A percentile compares a stretch with the other conserved stretches of the same genome.
Conservation (phyloP, 2,113 vertebrate genomes). For the Gambusia affinis region DNA sequence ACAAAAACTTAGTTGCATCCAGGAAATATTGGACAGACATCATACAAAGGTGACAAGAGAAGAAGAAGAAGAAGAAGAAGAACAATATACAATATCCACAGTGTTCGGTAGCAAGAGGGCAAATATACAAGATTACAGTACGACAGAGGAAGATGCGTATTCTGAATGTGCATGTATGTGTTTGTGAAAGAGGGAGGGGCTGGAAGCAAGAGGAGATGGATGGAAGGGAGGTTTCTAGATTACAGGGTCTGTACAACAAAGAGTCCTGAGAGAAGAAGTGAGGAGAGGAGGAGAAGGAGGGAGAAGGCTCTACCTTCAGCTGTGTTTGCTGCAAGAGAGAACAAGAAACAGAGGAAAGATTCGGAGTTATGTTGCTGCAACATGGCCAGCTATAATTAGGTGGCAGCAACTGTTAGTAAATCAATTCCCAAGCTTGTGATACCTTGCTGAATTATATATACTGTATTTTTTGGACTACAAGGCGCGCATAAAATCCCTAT, state of each 20-base stretch:
- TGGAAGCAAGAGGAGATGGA: slow-evolving; percentile 41
- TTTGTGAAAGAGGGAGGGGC: slow-evolving; percentile 23
- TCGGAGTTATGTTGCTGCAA: slow-evolving; percentile 5
- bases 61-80: slow-evolving; percentile 75
- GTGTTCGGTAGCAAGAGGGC: slow-evolving; percentile 78
- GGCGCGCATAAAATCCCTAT: no score
- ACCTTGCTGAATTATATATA: background rate
- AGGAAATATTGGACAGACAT: slow-evolving; percentile 82
- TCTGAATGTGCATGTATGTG: slow-evolving; percentile 10
- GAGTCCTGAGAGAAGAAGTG: slow-evolving; percentile 79
- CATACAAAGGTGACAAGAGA: slow-evolving; percentile 82
- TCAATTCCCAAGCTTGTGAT: background rate
- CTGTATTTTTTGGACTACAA: no score
- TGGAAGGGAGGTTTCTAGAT: slow-evolving; percentile 57
- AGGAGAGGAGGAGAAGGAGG: slow-evolving; percentile 77
- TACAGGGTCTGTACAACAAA: slow-evolving; percentile 78
- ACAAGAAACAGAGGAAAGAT: slow-evolving; percentile 15
- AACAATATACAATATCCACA: slow-evolving; percentile 86
- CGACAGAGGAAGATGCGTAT: slow-evolving; percentile 42
- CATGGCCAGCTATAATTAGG: background rate
- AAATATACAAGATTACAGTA: slow-evolving; percentile 83
- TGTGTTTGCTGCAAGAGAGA: slow-evolving; percentile 50
- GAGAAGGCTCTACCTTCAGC: slow-evolving; percentile 81
- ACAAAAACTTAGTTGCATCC: slow-evolving; percentile 77
- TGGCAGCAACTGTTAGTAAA: background rate